Percentiles rank a stretch among this genome's conserved stretches.
Evolutionary conservation across 2,113 vertebrate genomes (phyloP).

Genomic region (Gymnobelideus leadbeateri): DNA sequence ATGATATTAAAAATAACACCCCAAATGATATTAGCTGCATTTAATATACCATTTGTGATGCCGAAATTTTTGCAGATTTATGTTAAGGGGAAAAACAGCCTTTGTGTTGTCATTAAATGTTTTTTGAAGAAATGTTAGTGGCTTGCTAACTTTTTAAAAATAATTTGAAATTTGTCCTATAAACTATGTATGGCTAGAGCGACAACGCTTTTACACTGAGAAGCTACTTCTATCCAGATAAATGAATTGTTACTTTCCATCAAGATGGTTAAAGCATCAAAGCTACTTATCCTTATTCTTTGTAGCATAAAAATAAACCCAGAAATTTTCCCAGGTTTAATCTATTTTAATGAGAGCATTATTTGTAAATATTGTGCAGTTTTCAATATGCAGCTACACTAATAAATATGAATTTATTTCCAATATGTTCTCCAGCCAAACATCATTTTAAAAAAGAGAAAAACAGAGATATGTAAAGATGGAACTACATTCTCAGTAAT

Average conservation of each 20-base stretch:
- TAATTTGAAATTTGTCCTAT: slow-evolving; percentile 8
- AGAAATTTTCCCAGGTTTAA: slow-evolving; percentile 7
- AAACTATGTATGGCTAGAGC: not conserved
- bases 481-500: not conserved
- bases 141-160: slow-evolving; percentile 49
- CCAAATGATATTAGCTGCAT: not conserved
- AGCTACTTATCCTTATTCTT: not conserved
- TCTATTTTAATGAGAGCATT: no score
- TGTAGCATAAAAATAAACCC: slow-evolving; percentile 33
- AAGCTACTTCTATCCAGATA: slow-evolving; percentile 31
- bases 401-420: slow-evolving; percentile 40
- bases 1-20: not conserved
- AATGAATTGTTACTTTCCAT: slow-evolving; percentile 20
- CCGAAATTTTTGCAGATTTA: not conserved
- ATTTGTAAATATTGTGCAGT: slow-evolving; percentile 39
- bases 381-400: slow-evolving; percentile 28
- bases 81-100: not conserved
- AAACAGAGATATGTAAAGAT: not conserved
- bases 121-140: slow-evolving; percentile 7
- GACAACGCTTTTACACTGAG: slow-evolving; percentile 27
- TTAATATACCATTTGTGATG: not conserved
- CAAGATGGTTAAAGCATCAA: slow-evolving; percentile 20
- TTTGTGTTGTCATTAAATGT: not conserved
- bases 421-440: slow-evolving; percentile 30
- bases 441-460: slow-evolving; percentile 3